phyloP scores from a whole-genome alignment of 2,888 invertebrate species.

The Conops quadrifasciatus region DNA sequence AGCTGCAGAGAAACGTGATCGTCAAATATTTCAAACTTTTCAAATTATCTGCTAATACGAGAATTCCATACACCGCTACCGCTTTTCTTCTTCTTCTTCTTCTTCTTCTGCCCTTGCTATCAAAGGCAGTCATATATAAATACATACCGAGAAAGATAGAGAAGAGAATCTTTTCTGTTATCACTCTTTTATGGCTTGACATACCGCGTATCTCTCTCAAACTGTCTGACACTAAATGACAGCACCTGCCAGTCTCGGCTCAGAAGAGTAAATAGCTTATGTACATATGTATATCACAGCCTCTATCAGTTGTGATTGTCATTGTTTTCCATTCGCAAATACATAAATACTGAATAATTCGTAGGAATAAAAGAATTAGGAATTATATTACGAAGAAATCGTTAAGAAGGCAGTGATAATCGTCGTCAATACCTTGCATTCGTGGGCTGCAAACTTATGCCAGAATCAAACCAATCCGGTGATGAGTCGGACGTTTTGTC shows the following conservation, averaged over 20 bases:
- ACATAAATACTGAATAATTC: constrained; percentile 44
- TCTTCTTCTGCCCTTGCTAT: no score
- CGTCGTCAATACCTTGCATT: no score
- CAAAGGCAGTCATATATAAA: no score
- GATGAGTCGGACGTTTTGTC: constrained; percentile 3
- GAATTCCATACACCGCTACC: not conserved
- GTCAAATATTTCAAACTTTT: not conserved
- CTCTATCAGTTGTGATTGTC: constrained; percentile 37
- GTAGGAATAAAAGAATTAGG: no score
- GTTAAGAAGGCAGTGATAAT: constrained; percentile 40
- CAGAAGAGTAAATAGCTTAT: not conserved
- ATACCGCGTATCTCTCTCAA: no score
- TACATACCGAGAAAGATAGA: no score
- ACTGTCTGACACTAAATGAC: constrained; percentile 3
- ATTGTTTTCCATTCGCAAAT: constrained; percentile 44
- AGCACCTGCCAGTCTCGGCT: not conserved
- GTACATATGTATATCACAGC: not conserved
- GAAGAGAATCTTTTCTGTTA: no score
- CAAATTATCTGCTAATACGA: not conserved
- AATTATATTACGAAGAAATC: no score
- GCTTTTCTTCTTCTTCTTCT: not conserved
- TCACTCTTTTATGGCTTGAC: no score
- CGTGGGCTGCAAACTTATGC: no score
- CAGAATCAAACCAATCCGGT: no score
- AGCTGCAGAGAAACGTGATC: no score